phyloP scores from a whole-genome alignment of 2,113 vertebrate species.

The Cettia cetti region DNA sequence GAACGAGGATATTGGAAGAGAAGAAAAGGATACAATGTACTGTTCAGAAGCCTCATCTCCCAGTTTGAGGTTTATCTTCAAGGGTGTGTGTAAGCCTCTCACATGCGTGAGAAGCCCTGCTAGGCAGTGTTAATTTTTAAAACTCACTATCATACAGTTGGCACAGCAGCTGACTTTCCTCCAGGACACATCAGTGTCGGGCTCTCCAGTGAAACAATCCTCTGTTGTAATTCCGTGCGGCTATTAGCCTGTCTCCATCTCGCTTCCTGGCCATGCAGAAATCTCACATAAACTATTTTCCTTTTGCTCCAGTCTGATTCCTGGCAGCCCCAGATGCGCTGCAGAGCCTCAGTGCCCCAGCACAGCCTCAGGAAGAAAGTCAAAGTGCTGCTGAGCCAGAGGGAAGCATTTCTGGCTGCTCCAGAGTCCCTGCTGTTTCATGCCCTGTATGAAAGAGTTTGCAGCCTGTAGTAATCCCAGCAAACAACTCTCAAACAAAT shows the following conservation, averaged over 20 bases:
- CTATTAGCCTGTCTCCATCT: background rate
- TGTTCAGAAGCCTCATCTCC: background rate
- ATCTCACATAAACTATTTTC: background rate
- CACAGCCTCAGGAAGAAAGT: background rate
- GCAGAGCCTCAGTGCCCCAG: rapidly evolving
- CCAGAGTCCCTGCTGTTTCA: background rate
- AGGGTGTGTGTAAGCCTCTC: background rate
- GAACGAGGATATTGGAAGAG: background rate
- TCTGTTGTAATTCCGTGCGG: background rate
- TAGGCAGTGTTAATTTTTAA: background rate
- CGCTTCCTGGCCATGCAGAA: background rate
- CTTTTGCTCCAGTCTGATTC: background rate
- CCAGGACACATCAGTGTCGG: background rate
- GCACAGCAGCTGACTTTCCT: constrained; percentile 27
- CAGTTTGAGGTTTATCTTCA: background rate
- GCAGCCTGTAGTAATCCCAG: background rate
- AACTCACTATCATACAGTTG: background rate
- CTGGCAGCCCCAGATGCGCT: background rate
- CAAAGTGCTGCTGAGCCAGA: background rate
- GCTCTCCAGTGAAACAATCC: background rate
- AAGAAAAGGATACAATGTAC: background rate
- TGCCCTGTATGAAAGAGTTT: background rate
- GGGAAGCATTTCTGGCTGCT: background rate
- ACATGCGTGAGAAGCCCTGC: background rate
- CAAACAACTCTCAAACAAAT: constrained; percentile 10